These are phyloP conservation scores for Apogon hyalosoma DNA, from an alignment of 2,797 vertebrate species.

Conservation along the genomic window DNA sequence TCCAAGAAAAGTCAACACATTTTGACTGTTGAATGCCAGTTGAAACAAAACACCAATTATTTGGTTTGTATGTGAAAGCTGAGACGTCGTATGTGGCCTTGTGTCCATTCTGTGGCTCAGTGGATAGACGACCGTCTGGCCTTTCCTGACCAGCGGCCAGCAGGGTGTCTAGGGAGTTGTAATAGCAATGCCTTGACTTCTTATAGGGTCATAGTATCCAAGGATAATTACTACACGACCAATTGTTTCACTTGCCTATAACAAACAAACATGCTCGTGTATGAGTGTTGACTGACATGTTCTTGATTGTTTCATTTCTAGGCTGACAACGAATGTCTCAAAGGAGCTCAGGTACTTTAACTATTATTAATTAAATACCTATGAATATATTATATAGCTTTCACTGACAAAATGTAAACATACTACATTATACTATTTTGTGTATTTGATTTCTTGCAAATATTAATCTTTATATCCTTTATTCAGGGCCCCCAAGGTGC, in stretches of 20 bases:
- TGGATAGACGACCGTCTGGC: constrained; percentile 62
- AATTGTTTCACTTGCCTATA: constrained; percentile 37
- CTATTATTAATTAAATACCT: too few relatives aligned
- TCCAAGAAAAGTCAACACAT: constrained; percentile 71
- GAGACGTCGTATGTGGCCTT: constrained; percentile 61
- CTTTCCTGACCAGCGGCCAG: constrained; percentile 62
- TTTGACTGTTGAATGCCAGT: constrained; percentile 74
- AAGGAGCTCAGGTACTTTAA: constrained; percentile 79
- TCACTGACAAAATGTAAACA: not conserved
- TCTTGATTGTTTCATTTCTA: constrained; percentile 48
- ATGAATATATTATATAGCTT: not conserved
- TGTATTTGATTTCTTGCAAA: constrained; percentile 34
- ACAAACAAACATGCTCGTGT: constrained; percentile 3
- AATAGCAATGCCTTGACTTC: constrained; percentile 46
- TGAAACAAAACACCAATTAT: constrained; percentile 73
- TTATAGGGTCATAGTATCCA: constrained; percentile 55
- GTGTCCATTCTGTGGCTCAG: constrained; percentile 53
- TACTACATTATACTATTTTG: not conserved
- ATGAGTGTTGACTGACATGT: constrained; percentile 15
- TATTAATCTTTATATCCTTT: constrained; percentile 29
- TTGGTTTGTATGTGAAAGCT: constrained; percentile 69
- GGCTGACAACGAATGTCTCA: constrained; percentile 67
- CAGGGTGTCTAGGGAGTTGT: constrained; percentile 65
- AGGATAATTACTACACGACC: constrained; percentile 62
- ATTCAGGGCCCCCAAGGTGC: constrained; percentile 65